A percentile compares a stretch with the other conserved stretches of the same genome.
These are phyloP conservation scores for Carettochelys insculpta DNA, from an alignment of 2,113 vertebrate species.

Conservation along the genomic window DNA sequence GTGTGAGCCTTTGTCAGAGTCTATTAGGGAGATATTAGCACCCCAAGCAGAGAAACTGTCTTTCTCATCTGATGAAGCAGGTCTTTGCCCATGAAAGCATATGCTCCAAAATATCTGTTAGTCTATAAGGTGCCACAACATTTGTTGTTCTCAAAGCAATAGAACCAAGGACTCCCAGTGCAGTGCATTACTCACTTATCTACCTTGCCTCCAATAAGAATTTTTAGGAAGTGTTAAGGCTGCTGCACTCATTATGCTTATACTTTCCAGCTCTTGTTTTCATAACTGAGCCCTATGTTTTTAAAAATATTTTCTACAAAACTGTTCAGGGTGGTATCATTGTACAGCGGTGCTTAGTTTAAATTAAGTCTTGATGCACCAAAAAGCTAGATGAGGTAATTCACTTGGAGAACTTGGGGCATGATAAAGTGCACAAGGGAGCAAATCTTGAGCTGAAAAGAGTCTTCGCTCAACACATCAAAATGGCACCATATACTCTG, in stretches of 20 bases:
- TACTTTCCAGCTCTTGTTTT: neutral
- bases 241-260: neutral
- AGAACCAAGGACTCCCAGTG: neutral
- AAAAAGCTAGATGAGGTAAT: constrained; percentile 1
- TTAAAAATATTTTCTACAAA: neutral
- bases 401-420: neutral
- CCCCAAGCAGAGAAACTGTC: too few species aligned
- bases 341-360: neutral
- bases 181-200: neutral
- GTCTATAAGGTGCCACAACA: too few species aligned
- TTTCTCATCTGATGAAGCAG: too few species aligned
- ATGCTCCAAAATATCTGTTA: too few species aligned
- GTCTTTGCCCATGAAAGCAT: too few species aligned
- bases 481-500: neutral
- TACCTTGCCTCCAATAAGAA: neutral
- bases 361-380: neutral
- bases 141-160: too few species aligned
- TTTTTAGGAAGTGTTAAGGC: neutral
- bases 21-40: too few species aligned
- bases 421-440: constrained; percentile 12
- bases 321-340: neutral
- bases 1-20: too few species aligned
- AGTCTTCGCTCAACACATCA: neutral
- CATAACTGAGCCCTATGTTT: neutral
- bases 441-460: neutral